Base-by-base conservation (phyloP, 2,113 vertebrate genomes). In the Takifugu flavidus region DNA sequence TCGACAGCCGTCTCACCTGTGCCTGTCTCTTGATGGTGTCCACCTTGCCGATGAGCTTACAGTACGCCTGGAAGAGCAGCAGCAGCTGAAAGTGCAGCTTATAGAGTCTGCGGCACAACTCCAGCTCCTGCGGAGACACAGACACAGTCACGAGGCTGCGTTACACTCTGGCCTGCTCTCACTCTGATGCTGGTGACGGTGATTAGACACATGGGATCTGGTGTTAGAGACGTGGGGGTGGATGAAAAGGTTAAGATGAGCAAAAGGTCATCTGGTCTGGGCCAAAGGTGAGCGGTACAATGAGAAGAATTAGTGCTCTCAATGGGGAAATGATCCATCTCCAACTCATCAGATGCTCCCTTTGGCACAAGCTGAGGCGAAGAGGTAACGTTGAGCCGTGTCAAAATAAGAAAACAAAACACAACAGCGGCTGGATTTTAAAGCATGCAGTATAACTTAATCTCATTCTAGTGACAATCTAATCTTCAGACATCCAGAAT, bases 81-180 rank as follows among this genome's bases (percentile, higher is more conserved):
- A 99, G 89, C 84, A 99, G 89, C 86, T 99, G 97, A 78, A 99
- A 99, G 88, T 99, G 97, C 75, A 99, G 80, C 80, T 99, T 98
- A 83, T 99, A 99, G 14, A 99, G 89, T 72, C 96, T 87, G 63
- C 96, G 93, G 80, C 96, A 99, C 65, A 99, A 84, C 85, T 99
- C 97, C 91, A 99, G 84, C 88, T 98, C 96, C 97, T 99, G 59
- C 44, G 77, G 51, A 88, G 52, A 82, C 63, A 82, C 25, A 67
- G 6, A 75, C 6, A 4, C 6, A 3, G 31, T 67, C 47, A 75
- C 4, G 1, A 1, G 5, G 6, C 13, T 4, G 46, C 4, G 4
- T 44, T 5, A 59, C n/a, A 13, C 1, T 4, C 29, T 1, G 1
- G 4, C 11, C 6, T 14, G 49, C 71, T 60, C 49, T 50, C 20